Percentiles rank a stretch among this genome's conserved stretches.
Evolutionary conservation across 2,888 invertebrate species (phyloP).

Genomic region (Eilema caniola): DNA sequence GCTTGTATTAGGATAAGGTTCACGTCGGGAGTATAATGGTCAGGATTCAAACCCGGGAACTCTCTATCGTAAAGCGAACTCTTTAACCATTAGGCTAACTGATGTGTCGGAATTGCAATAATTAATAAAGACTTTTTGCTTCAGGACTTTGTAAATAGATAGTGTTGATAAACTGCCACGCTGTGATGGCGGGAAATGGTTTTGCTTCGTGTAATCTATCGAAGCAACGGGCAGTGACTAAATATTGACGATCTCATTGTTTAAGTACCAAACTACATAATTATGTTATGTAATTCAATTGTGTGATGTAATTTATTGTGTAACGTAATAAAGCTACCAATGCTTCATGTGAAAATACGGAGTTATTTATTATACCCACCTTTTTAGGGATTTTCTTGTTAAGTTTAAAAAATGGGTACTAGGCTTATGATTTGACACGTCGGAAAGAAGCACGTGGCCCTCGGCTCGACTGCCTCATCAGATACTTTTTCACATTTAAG

Average conservation of each 20-base stretch:
- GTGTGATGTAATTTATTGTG: constrained; percentile 45
- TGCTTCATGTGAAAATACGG: constrained; percentile 21
- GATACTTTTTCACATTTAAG: too few relatives aligned
- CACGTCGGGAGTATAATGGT: too few relatives aligned
- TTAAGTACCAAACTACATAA: constrained; percentile 20
- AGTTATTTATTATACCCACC: constrained; percentile 4
- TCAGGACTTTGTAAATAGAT: constrained; percentile 47
- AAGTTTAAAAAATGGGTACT: too few relatives aligned
- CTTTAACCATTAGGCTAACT: too few relatives aligned
- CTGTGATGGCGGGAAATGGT: constrained; percentile 30
- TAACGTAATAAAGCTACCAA: constrained; percentile 38
- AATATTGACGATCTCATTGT: constrained; percentile 44
- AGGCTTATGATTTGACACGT: too few relatives aligned
- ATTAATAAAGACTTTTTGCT: constrained; percentile 33
- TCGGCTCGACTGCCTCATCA: too few relatives aligned
- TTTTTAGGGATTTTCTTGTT: too few relatives aligned
- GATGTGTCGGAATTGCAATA: neutral
- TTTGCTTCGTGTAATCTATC: constrained; percentile 28
- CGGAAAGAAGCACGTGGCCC: too few relatives aligned
- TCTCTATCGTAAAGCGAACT: too few relatives aligned
- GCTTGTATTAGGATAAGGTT: too few relatives aligned
- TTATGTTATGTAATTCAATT: constrained; percentile 28
- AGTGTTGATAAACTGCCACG: constrained; percentile 34
- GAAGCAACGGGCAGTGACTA: constrained; percentile 35
- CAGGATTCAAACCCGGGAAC: too few relatives aligned